Evolutionary conservation across 2,797 vertebrate species (phyloP).

Genomic region (Melanotaenia maccullochi): DNA sequence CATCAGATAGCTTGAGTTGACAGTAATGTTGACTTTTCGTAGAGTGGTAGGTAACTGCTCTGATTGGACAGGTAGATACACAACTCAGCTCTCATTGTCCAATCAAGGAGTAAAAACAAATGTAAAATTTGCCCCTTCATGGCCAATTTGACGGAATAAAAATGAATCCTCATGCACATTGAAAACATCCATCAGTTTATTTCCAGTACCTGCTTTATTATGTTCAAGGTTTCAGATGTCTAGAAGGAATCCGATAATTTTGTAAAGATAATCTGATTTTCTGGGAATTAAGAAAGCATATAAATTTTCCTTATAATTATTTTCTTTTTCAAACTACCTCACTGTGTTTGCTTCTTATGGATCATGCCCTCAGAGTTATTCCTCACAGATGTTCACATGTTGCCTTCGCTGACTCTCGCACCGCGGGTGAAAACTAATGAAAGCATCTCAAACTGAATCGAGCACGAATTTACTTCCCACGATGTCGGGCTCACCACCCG

Average conservation of each 20-base stretch:
- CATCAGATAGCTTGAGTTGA: too few species aligned
- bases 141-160: too few species aligned
- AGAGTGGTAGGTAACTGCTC: too few species aligned
- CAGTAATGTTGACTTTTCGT: too few species aligned
- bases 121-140: too few species aligned
- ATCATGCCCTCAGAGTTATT: constrained; percentile 21
- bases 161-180: too few species aligned
- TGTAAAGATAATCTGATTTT: not conserved
- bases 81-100: too few species aligned
- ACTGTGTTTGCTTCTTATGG: constrained; percentile 1
- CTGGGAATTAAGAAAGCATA: not conserved
- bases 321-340: not conserved
- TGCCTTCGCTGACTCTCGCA: constrained; percentile 64
- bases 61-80: too few species aligned
- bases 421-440: constrained; percentile 78
- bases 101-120: too few species aligned
- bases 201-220: too few species aligned
- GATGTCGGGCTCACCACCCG: constrained; percentile 72
- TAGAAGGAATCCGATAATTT: not conserved
- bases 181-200: too few species aligned
- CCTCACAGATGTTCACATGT: constrained; percentile 43
- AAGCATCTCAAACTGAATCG: constrained; percentile 72
- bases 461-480: constrained; percentile 78
- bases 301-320: not conserved
- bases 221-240: too few species aligned